phyloP scores from a whole-genome alignment of 2,888 invertebrate species.

The Macroteleia sp. region DNA sequence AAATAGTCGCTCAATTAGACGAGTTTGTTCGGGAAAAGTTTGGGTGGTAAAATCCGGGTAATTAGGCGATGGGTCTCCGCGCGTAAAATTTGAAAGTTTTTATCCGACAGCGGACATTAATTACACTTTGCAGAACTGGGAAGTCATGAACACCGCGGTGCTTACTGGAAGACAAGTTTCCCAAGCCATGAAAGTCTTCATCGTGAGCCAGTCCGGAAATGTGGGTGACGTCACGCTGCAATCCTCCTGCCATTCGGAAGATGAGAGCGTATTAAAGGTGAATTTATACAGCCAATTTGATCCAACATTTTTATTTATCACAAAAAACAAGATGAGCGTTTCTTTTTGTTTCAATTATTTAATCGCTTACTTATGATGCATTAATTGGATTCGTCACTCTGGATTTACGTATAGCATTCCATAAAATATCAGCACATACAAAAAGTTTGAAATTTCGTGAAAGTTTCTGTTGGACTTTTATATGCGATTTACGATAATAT shows the following conservation, averaged over 20 bases:
- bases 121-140: conserved; percentile 91
- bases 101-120: conserved; percentile 43
- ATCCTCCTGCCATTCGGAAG: conserved; percentile 97
- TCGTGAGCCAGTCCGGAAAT: conserved; percentile 96
- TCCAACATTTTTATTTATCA: no score
- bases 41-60: conserved; percentile 29
- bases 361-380: no score
- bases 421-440: conserved; percentile 6
- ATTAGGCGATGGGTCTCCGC: conserved; percentile 20
- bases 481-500: conserved; percentile 48
- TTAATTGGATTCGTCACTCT: not conserved
- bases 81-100: conserved; percentile 49
- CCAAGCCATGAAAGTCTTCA: conserved; percentile 97
- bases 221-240: conserved; percentile 97
- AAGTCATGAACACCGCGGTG: conserved; percentile 97
- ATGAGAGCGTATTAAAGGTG: conserved; percentile 98
- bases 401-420: not conserved
- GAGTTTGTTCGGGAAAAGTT: conserved; percentile 39
- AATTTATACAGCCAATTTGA: no score
- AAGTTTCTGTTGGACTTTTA: conserved; percentile 39
- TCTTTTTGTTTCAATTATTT: no score
- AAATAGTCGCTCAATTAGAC: conserved; percentile 48
- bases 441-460: conserved; percentile 29
- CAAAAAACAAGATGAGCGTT: no score
- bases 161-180: conserved; percentile 97